A percentile compares a stretch with the other conserved stretches of the same genome.
Conservation (phyloP, 2,797 vertebrate genomes). For the Crenichthys baileyi region DNA sequence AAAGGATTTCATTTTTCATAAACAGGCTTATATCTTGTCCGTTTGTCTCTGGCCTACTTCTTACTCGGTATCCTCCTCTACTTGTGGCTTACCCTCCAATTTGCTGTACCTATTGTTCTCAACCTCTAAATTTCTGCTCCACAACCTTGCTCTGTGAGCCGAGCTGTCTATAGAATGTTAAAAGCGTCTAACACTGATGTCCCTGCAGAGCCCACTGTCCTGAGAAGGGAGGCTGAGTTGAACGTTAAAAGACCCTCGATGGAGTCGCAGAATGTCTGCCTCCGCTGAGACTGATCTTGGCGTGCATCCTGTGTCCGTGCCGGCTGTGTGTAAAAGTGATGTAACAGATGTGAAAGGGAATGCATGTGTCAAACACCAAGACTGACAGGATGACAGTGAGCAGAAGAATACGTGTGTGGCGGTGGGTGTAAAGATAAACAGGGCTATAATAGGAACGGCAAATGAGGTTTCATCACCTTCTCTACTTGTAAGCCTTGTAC, state of each 20-base stretch:
- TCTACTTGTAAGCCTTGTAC: slow-evolving; percentile 35
- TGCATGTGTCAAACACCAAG: slow-evolving; percentile 1
- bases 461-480: slow-evolving; percentile 41
- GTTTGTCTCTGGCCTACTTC: not conserved
- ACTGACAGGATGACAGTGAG: slow-evolving; percentile 10
- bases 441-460: slow-evolving; percentile 37
- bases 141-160: slow-evolving; percentile 22
- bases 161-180: slow-evolving; percentile 64
- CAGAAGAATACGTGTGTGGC: slow-evolving; percentile 1
- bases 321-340: slow-evolving; percentile 11
- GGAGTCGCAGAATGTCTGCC: slow-evolving; percentile 21
- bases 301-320: slow-evolving; percentile 13
- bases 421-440: slow-evolving; percentile 40
- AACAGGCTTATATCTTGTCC: not conserved
- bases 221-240: slow-evolving; percentile 56
- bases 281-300: slow-evolving; percentile 24
- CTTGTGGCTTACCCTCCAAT: slow-evolving; percentile 30
- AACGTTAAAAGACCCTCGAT: slow-evolving; percentile 64
- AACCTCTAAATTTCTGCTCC: slow-evolving; percentile 30
- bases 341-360: slow-evolving; percentile 20
- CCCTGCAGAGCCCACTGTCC: slow-evolving; percentile 66
- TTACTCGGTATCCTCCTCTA: slow-evolving; percentile 17
- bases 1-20: not conserved
- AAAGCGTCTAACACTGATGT: slow-evolving; percentile 67
- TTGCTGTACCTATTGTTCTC: slow-evolving; percentile 49